phyloP scores from a whole-genome alignment of 2,888 invertebrate genomes.

The Rhamphomyia laevipes region DNA sequence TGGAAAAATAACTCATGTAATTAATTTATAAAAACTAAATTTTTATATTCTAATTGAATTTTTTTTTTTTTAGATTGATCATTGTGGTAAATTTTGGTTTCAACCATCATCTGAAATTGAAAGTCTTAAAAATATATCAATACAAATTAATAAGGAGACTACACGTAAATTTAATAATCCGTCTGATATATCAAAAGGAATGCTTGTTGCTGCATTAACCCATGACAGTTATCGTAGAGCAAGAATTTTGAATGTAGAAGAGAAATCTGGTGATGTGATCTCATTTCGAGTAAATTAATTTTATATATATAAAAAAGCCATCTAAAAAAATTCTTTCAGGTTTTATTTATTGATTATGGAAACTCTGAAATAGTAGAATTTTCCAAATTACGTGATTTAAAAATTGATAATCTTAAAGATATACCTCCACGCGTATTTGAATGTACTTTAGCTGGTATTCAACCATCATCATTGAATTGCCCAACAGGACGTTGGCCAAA shows the following conservation, averaged over 20 bases:
- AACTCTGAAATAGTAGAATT: constrained; percentile 41
- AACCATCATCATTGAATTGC: constrained; percentile 51
- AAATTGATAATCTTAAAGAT: constrained; percentile 12
- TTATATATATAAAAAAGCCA: background rate
- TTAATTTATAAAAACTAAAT: constrained; percentile 14
- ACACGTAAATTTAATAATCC: constrained; percentile 21
- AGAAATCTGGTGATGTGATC: constrained; percentile 17
- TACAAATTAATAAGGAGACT: constrained; percentile 31
- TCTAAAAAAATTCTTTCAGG: constrained; percentile 39
- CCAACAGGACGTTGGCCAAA: constrained; percentile 50
- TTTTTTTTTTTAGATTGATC: constrained; percentile 22
- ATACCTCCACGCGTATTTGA: constrained; percentile 54
- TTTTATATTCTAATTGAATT: constrained; percentile 1
- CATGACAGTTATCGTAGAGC: constrained; percentile 44
- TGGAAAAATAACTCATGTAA: constrained; percentile 45
- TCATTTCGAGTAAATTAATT: constrained; percentile 21
- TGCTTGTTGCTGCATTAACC: constrained; percentile 48
- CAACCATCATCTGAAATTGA: constrained; percentile 26
- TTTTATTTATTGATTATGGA: constrained; percentile 73
- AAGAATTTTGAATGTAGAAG: constrained; percentile 37
- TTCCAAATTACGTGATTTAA: constrained; percentile 38
- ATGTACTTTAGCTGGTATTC: constrained; percentile 56
- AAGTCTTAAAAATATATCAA: constrained; percentile 31
- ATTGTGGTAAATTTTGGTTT: constrained; percentile 33
- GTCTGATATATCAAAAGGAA: constrained; percentile 36